A percentile compares a stretch with the other conserved stretches of the same genome.
phyloP scores from a whole-genome alignment of 2,113 vertebrate species.

The Empidonax traillii region DNA sequence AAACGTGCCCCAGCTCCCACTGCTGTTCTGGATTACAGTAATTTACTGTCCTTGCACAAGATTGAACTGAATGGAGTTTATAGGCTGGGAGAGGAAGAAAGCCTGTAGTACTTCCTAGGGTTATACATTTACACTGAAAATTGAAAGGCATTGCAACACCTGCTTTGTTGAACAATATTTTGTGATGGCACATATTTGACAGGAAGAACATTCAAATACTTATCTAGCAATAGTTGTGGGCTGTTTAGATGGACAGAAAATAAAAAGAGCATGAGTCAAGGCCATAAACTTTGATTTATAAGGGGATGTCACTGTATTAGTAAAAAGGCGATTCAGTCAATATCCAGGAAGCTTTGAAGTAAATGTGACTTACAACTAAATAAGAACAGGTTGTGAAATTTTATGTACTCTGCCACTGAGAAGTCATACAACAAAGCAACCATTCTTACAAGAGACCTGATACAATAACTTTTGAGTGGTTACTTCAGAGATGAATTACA shows the following conservation, averaged over 20 bases:
- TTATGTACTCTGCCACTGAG: background rate
- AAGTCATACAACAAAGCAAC: background rate
- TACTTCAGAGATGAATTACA: conserved; percentile 16
- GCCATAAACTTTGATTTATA: conserved; percentile 55
- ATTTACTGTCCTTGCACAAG: background rate
- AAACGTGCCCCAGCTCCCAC: background rate
- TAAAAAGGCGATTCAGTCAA: conserved; percentile 35
- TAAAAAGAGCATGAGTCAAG: conserved; percentile 30
- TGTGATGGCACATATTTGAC: conserved; percentile 10
- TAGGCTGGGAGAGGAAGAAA: background rate
- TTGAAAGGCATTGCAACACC: background rate
- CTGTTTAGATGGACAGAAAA: conserved; percentile 42
- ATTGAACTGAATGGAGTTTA: background rate
- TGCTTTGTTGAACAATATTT: background rate
- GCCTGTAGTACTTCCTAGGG: background rate
- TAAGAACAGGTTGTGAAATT: background rate
- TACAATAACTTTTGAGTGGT: conserved; percentile 3
- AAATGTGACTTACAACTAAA: conserved; percentile 51
- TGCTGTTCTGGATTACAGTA: background rate
- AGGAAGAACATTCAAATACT: conserved; percentile 51
- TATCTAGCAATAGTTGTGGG: conserved; percentile 32
- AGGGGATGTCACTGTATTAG: conserved; percentile 41
- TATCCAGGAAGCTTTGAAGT: conserved; percentile 9
- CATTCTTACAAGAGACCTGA: background rate
- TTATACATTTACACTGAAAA: background rate